Evolutionary conservation across 2,888 invertebrate genomes (phyloP).

Genomic region (Uropetala carovei): DNA sequence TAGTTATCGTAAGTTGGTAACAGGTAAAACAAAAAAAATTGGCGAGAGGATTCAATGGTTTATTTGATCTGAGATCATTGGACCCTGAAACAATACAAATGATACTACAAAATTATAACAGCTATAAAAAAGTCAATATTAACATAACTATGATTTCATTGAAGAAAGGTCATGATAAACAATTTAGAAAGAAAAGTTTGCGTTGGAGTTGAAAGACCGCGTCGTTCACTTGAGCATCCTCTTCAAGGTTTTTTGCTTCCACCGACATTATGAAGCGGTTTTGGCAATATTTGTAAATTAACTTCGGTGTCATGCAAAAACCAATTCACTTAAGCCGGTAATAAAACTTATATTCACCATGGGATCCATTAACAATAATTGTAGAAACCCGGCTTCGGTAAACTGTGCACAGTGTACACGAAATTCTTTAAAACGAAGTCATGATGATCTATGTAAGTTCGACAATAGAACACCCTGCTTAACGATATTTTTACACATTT

Average conservation of each 20-base stretch:
- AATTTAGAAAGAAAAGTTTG: constrained; percentile 6
- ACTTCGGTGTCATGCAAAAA: constrained; percentile 10
- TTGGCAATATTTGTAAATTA: constrained; percentile 15
- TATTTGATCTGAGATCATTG: constrained; percentile 53
- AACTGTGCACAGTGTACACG: constrained; percentile 50
- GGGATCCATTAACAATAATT: constrained; percentile 58
- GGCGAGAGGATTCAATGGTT: constrained; percentile 33
- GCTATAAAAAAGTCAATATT: background rate
- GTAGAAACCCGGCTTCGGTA: constrained; percentile 48
- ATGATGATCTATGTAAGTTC: constrained; percentile 20
- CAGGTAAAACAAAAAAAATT: too few relatives aligned
- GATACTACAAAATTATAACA: constrained; percentile 7
- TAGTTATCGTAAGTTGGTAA: too few relatives aligned
- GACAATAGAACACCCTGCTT: constrained; percentile 37
- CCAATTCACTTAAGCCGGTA: constrained; percentile 35
- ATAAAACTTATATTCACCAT: background rate
- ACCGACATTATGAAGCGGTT: constrained; percentile 19
- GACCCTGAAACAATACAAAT: constrained; percentile 57
- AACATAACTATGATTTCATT: background rate
- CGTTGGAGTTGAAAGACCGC: background rate
- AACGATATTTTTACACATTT: constrained; percentile 60
- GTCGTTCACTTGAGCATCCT: constrained; percentile 41
- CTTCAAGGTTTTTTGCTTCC: constrained; percentile 17
- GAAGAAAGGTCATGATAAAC: background rate
- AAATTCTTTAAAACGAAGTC: constrained; percentile 43